A percentile compares a stretch with the other conserved stretches of the same genome.
phyloP scores from a whole-genome alignment of 2,888 invertebrate genomes.

The Loripinus fragilis region DNA sequence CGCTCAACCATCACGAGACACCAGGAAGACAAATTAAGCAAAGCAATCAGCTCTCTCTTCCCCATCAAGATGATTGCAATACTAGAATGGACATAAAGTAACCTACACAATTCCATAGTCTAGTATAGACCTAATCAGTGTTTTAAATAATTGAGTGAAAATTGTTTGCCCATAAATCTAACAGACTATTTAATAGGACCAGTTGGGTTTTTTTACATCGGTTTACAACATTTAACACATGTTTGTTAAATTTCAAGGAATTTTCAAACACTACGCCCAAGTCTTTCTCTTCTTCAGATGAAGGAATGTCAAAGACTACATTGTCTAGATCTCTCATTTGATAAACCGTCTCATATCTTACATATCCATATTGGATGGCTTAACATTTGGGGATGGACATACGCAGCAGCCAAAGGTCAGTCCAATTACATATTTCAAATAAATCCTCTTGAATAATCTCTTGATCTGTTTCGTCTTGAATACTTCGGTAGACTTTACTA shows the following conservation, averaged over 20 bases:
- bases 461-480: background rate
- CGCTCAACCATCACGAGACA: too few species aligned
- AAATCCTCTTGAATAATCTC: background rate
- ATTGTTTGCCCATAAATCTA: background rate
- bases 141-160: background rate
- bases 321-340: background rate
- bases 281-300: background rate
- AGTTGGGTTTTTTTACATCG: background rate
- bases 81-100: too few species aligned
- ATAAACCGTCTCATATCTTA: background rate
- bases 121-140: background rate
- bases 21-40: too few species aligned
- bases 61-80: too few species aligned
- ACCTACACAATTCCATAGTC: conserved; percentile 1
- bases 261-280: background rate
- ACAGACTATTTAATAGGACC: background rate
- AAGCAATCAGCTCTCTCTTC: too few species aligned
- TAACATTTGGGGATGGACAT: conserved; percentile 3
- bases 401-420: background rate
- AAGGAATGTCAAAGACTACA: background rate
- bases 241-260: background rate
- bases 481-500: background rate
- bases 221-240: conserved; percentile 2
- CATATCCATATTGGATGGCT: background rate
- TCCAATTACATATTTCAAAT: background rate